These are phyloP conservation scores for Oenanthe melanoleuca DNA, from an alignment of 2,113 vertebrate species.

Conservation along the genomic window DNA sequence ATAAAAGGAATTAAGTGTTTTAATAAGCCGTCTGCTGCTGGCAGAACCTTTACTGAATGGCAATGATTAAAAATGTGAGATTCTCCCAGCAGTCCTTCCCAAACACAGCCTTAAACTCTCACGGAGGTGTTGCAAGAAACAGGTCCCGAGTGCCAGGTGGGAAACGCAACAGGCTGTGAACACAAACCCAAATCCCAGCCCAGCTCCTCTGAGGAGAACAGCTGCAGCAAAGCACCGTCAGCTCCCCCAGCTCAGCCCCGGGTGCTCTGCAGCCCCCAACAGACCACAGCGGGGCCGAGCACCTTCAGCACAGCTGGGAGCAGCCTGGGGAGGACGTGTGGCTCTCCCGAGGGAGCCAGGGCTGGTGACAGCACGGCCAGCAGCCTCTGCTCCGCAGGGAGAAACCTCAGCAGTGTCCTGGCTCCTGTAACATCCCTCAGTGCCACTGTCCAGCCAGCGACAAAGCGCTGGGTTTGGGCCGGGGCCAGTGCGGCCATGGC, in stretches of 20 bases:
- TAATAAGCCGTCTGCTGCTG: neutral
- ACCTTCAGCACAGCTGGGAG: fast-evolving
- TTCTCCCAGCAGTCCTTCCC: neutral
- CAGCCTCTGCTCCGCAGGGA: neutral
- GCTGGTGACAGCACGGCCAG: neutral
- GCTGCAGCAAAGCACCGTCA: fast-evolving
- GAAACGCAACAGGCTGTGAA: neutral
- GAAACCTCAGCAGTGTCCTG: neutral
- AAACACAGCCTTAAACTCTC: fast-evolving
- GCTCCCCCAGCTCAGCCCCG: neutral
- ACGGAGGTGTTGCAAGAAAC: fast-evolving
- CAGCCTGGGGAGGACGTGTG: fast-evolving
- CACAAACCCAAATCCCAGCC: fast-evolving
- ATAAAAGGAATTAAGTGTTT: neutral
- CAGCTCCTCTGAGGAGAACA: fast-evolving
- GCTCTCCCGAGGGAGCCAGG: neutral
- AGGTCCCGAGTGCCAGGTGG: fast-evolving
- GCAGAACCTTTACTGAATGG: neutral
- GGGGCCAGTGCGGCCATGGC: neutral
- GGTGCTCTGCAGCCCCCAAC: neutral
- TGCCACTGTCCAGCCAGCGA: neutral
- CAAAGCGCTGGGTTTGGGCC: neutral
- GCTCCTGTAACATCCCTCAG: neutral
- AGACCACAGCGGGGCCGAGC: neutral
- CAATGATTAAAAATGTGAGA: neutral